phyloP scores from a whole-genome alignment of 2,888 invertebrate species.

The Pterostichus niger region DNA sequence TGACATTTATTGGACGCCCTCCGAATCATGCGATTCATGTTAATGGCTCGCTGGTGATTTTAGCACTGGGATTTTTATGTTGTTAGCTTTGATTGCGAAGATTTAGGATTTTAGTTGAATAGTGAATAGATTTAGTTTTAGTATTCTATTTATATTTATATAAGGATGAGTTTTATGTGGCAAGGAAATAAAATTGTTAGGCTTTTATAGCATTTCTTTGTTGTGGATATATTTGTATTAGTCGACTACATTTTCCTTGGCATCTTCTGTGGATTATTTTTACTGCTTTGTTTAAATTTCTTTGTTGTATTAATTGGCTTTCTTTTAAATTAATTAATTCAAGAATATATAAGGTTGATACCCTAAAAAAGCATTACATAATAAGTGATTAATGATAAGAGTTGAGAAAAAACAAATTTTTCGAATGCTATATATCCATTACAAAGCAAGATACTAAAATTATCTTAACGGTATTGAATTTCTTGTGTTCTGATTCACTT shows the following conservation, averaged over 20 bases:
- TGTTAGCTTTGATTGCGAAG: slow-evolving; percentile 1
- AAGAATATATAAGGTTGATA: too few species aligned
- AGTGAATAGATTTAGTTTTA: slow-evolving; percentile 45
- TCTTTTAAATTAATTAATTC: too few species aligned
- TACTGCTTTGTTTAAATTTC: background rate
- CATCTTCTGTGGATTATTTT: background rate
- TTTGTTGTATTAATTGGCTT: background rate
- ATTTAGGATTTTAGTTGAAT: slow-evolving; percentile 33
- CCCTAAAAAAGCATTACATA: too few species aligned
- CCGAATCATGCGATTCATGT: slow-evolving; percentile 13
- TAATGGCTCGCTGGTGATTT: slow-evolving; percentile 1
- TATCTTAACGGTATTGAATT: too few species aligned
- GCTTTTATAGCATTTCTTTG: slow-evolving; percentile 28
- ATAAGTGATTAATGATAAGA: too few species aligned
- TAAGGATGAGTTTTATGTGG: slow-evolving; percentile 26
- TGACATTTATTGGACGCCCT: background rate
- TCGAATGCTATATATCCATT: too few species aligned
- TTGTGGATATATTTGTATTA: slow-evolving; percentile 5
- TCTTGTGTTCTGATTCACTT: too few species aligned
- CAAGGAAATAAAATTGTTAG: slow-evolving; percentile 26
- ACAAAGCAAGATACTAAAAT: too few species aligned
- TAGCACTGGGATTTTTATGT: slow-evolving; percentile 14
- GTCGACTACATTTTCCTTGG: background rate
- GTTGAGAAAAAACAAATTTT: too few species aligned
- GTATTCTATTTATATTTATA: slow-evolving; percentile 10